Percentiles rank a stretch among this genome's conserved stretches.
Conservation (phyloP, 2,888 invertebrate genomes). For the Mythimna impura region DNA sequence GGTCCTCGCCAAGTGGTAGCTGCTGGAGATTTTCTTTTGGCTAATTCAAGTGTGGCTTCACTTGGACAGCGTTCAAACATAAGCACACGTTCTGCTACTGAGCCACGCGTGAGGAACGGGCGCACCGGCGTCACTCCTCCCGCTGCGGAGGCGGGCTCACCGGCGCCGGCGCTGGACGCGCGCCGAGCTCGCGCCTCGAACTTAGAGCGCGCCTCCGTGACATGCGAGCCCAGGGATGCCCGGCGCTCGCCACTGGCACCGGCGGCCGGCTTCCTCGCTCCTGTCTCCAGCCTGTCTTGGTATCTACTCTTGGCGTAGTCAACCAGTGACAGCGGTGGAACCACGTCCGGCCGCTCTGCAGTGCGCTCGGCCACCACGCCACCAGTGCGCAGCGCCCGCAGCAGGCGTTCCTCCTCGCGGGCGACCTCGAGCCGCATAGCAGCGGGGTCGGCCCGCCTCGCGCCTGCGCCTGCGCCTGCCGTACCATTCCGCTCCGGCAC, state of each 20-base stretch:
- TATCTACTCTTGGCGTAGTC: constrained; percentile 92
- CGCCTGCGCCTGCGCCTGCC: constrained; percentile 75
- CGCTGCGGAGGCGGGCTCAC: constrained; percentile 78
- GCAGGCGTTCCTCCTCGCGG: constrained; percentile 94
- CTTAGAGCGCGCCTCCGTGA: constrained; percentile 88
- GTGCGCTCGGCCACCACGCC: constrained; percentile 87
- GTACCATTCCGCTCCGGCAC: constrained; percentile 88
- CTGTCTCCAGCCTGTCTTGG: constrained; percentile 90
- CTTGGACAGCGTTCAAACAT: constrained; percentile 97
- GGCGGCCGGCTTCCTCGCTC: constrained; percentile 84
- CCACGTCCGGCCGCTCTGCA: constrained; percentile 86
- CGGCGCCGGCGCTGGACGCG: constrained; percentile 85
- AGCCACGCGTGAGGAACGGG: constrained; percentile 96
- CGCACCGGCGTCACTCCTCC: constrained; percentile 92
- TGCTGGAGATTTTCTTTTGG: constrained; percentile 91
- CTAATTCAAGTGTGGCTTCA: constrained; percentile 92
- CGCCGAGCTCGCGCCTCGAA: constrained; percentile 88
- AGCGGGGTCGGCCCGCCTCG: constrained; percentile 87
- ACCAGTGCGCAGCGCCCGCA: constrained; percentile 95
- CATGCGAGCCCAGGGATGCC: constrained; percentile 87
- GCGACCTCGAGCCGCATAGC: constrained; percentile 93
- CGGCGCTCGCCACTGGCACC: constrained; percentile 86
- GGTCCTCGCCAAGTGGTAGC: constrained; percentile 90
- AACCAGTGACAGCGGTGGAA: constrained; percentile 90
- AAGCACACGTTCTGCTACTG: constrained; percentile 96